Conservation (phyloP, 2,888 invertebrate species). For the Crepidodera aurea region DNA sequence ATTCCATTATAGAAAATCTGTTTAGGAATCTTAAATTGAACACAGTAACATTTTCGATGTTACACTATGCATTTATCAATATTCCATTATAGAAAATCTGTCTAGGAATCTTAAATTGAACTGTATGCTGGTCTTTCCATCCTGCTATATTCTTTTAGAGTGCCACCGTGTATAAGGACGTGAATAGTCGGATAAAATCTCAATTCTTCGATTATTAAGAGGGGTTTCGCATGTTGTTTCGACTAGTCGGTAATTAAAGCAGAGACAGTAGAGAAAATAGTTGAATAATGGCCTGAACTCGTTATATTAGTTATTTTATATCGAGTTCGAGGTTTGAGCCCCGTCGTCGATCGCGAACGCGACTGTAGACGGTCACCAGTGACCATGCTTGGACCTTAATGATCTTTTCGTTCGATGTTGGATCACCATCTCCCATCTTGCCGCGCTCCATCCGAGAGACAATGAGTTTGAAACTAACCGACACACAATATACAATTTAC, state of each 20-base stretch:
- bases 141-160: too few species aligned
- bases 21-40: too few species aligned
- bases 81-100: too few species aligned
- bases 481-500: conserved; percentile 13
- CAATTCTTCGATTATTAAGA: conserved; percentile 37
- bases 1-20: too few species aligned
- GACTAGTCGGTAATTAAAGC: conserved; percentile 41
- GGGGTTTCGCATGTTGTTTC: conserved; percentile 39
- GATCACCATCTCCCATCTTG: conserved; percentile 13
- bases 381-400: conserved; percentile 49
- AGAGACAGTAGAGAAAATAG: conserved; percentile 41
- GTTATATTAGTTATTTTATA: conserved; percentile 56
- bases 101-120: too few species aligned
- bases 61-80: too few species aligned
- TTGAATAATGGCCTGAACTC: conserved; percentile 47
- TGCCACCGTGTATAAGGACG: conserved; percentile 11
- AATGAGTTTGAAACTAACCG: conserved; percentile 10
- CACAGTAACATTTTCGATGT: too few species aligned
- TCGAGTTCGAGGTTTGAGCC: conserved; percentile 37
- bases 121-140: too few species aligned
- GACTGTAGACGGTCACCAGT: conserved; percentile 18
- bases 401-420: conserved; percentile 42
- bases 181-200: conserved; percentile 33
- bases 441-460: conserved; percentile 9
- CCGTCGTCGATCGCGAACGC: conserved; percentile 11